Evolutionary conservation across 2,888 invertebrate species (phyloP).

Genomic region (Agapetus fuscipes): DNA sequence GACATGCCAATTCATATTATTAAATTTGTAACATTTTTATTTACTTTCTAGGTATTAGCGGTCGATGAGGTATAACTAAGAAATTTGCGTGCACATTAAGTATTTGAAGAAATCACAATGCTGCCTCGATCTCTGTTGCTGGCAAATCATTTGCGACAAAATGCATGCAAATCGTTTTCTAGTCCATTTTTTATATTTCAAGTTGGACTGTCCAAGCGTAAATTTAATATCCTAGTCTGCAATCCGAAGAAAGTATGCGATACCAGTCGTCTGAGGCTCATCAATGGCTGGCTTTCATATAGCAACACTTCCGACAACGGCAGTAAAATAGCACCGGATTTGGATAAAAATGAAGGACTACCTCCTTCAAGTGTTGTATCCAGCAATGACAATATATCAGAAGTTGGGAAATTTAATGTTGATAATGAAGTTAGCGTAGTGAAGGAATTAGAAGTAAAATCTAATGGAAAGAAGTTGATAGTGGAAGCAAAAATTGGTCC

Average conservation of each 20-base stretch:
- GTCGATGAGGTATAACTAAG: too few species aligned
- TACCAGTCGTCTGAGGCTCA: not conserved
- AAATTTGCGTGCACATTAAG: too few species aligned
- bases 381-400: not conserved
- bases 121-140: slow-evolving; percentile 14
- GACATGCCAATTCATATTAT: too few species aligned
- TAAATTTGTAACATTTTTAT: too few species aligned
- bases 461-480: slow-evolving; percentile 13
- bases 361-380: too few species aligned
- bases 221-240: slow-evolving; percentile 3
- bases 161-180: slow-evolving; percentile 7
- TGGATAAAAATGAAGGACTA: too few species aligned
- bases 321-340: not conserved
- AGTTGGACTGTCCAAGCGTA: slow-evolving; percentile 2
- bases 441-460: slow-evolving; percentile 13
- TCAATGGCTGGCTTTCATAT: not conserved
- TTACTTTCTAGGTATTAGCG: too few species aligned
- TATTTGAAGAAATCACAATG: too few species aligned
- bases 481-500: slow-evolving; percentile 13
- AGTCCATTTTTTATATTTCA: slow-evolving; percentile 3
- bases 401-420: not conserved
- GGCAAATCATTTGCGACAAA: slow-evolving; percentile 7
- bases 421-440: slow-evolving; percentile 1
- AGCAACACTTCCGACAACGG: slow-evolving; percentile 1
- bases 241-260: not conserved